Evolutionary conservation across 2,888 invertebrate genomes (phyloP), one percentile per base, ranked within the genome.

Genomic region (Caenorhabditis doughertyi): DNA sequence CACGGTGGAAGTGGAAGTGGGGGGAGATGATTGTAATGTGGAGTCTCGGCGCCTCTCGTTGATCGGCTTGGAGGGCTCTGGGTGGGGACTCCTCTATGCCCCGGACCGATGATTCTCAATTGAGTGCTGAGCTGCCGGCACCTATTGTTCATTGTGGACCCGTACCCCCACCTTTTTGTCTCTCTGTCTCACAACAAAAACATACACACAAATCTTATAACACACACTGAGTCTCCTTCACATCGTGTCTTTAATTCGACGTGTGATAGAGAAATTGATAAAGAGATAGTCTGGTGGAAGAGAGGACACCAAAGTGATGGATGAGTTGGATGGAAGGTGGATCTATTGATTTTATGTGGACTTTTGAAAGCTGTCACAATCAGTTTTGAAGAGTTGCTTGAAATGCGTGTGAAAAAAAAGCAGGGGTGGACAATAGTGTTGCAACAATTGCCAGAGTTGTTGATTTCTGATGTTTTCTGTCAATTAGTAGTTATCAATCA

Each of bases 1-100:
- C 44, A 56, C 60, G 76, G 76, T 65, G 77, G 42, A 42, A 60
- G 77, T 60, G 68, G 51, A 23, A 56, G 58, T 35, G 44, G 18
- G 47, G 68, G 42, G 70, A 23, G 71, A 65, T 70, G 81, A 81
- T 81, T 81, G 81, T 81, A 81, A 81, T 81, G 77, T 81, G 70
- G 44, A 72, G 72, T 79, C 65, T 65, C 70, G 70, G 70, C 70
- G 77, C 70, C 76, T 60, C 74, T 62, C 67, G 39, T 56, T 39
- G 49, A 67, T 56, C 49, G 65, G 49, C 47, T n/a, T 65, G 49
- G 67, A 32, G 55, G 55, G 13, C 44, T 53, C 49, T 27, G 18
- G 62, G 39, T 9, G 49, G 44, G 25, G 21, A 51, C 64, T 64
- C 64, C 53, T 23, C 25, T 56, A 58, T n/a, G n/a, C n/a, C 32